phyloP scores from a whole-genome alignment of 2,888 invertebrate genomes.

The Eupithecia tripunctaria region DNA sequence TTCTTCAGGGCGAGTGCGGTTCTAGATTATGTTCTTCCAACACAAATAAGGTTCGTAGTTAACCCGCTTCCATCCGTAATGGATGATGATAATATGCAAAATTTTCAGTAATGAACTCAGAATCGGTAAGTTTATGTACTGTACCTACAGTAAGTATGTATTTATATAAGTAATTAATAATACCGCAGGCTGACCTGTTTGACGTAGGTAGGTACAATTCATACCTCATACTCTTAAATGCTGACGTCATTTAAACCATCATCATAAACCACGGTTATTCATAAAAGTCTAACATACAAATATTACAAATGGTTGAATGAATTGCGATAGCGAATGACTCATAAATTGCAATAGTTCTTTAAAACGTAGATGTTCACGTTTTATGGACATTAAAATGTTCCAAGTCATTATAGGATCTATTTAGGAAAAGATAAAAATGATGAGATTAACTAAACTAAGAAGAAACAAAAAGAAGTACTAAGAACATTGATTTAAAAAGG shows the following conservation, averaged over 20 bases:
- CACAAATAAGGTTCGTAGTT: too few species aligned
- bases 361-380: not conserved
- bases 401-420: not conserved
- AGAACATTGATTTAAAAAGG: too few species aligned
- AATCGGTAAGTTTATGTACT: not conserved
- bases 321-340: conserved; percentile 3
- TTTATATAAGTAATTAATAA: not conserved
- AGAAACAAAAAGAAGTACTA: too few species aligned
- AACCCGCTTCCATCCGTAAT: too few species aligned
- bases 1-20: too few species aligned
- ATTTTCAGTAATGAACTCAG: not conserved
- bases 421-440: too few species aligned
- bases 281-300: not conserved
- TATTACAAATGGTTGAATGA: not conserved
- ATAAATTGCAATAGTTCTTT: not conserved
- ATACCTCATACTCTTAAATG: not conserved
- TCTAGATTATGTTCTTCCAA: too few species aligned
- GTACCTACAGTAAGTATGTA: not conserved
- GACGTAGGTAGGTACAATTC: not conserved
- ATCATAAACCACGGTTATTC: conserved; percentile 8
- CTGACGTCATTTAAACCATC: conserved; percentile 1
- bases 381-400: not conserved
- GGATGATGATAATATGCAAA: too few species aligned
- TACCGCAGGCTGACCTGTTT: not conserved
- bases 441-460: too few species aligned